Conservation (phyloP, 2,888 invertebrate genomes). For the Drosophila meridiana region DNA sequence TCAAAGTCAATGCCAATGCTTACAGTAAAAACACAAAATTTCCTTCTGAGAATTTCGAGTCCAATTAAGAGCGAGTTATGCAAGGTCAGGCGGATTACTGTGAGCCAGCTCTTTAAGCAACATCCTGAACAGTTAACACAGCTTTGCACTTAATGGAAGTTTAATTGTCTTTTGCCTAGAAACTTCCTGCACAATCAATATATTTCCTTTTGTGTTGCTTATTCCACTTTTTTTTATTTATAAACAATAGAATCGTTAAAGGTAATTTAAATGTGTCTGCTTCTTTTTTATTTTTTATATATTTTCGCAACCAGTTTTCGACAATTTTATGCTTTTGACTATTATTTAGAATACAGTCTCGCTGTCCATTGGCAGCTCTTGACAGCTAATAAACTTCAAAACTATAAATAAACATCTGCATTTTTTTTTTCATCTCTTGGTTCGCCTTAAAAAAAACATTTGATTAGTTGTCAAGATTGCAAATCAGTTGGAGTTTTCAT, state of each 20-base stretch:
- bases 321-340: neutral
- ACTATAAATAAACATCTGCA: neutral
- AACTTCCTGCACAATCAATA: conserved; percentile 53
- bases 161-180: neutral
- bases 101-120: neutral
- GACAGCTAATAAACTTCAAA: neutral
- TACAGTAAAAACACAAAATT: conserved; percentile 1
- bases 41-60: conserved; percentile 17
- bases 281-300: neutral
- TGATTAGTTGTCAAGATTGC: conserved; percentile 1
- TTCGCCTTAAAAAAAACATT: neutral
- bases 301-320: conserved; percentile 30
- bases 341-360: conserved; percentile 11
- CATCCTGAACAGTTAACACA: conserved; percentile 9
- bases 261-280: conserved; percentile 23
- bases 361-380: neutral
- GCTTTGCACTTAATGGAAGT: neutral
- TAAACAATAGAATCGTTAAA: conserved; percentile 57
- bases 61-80: conserved; percentile 39
- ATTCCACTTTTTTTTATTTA: neutral
- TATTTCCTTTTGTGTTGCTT: neutral
- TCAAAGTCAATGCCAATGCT: conserved; percentile 54
- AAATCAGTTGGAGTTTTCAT: neutral
- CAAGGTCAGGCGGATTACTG: conserved; percentile 15
- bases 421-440: neutral